phyloP scores from a whole-genome alignment of 1,140 invertebrate genomes.

The Temnothorax curvispinosus region DNA sequence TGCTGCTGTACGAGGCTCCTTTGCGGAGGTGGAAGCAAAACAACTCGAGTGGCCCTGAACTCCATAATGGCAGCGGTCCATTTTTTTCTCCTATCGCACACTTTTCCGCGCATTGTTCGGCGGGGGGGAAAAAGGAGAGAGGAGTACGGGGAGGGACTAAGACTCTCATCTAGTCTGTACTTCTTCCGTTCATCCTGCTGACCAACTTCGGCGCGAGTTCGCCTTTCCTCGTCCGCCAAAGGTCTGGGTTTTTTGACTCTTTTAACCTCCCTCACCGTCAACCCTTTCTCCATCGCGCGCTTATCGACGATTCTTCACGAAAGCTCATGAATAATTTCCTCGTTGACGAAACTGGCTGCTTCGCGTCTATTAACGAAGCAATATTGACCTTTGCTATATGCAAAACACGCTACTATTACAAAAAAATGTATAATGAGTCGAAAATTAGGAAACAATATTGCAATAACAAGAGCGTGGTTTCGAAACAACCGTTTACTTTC shows the following conservation, averaged over 20 bases:
- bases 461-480: constrained; percentile 5
- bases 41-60: constrained; percentile 77
- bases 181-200: constrained; percentile 75
- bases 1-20: constrained; percentile 75
- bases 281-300: constrained; percentile 61
- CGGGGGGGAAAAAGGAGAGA: constrained; percentile 5
- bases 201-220: constrained; percentile 73
- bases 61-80: constrained; percentile 77
- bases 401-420: not conserved
- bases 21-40: constrained; percentile 76
- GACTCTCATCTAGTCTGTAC: constrained; percentile 54
- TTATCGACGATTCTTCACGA: constrained; percentile 62
- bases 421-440: constrained; percentile 13
- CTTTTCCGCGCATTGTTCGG: constrained; percentile 77
- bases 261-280: constrained; percentile 56
- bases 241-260: constrained; percentile 69
- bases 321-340: constrained; percentile 64
- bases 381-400: not conserved
- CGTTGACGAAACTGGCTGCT: not conserved
- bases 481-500: constrained; percentile 24
- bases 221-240: constrained; percentile 35
- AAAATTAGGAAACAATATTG: constrained; percentile 20
- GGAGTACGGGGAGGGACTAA: not conserved
- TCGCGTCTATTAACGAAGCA: constrained; percentile 6
- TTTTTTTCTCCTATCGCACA: constrained; percentile 75